Evolutionary conservation across 1,140 invertebrate genomes (phyloP).

Genomic region (Cephus cinctus): DNA sequence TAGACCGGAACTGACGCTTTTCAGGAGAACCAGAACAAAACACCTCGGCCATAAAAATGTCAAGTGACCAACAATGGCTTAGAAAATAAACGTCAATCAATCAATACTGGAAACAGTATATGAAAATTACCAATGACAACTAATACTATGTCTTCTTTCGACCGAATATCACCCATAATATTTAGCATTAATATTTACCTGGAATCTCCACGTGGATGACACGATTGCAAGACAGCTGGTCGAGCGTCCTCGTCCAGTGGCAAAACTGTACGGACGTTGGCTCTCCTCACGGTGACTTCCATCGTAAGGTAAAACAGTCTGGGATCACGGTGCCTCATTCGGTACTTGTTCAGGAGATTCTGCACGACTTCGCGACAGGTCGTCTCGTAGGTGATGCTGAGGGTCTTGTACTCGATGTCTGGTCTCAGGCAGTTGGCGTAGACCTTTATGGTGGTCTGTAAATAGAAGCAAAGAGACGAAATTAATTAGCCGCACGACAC

Average conservation of each 20-base stretch:
- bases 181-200: too few relatives aligned
- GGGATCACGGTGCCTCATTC: constrained; percentile 88
- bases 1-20: too few relatives aligned
- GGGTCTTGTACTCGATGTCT: constrained; percentile 92
- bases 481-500: too few relatives aligned
- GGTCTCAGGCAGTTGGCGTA: constrained; percentile 83
- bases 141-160: too few relatives aligned
- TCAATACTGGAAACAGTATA: too few relatives aligned
- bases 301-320: constrained; percentile 91
- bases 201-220: constrained; percentile 87
- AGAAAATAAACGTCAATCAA: too few relatives aligned
- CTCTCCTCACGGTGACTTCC: constrained; percentile 83
- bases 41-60: too few relatives aligned
- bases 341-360: constrained; percentile 83
- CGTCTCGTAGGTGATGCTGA: constrained; percentile 82
- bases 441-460: constrained; percentile 88
- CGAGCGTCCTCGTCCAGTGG: constrained; percentile 84
- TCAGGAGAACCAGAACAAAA: too few relatives aligned
- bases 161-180: too few relatives aligned
- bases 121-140: too few relatives aligned
- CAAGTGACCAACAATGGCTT: too few relatives aligned
- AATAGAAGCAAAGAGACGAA: constrained; percentile 38
- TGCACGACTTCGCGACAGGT: constrained; percentile 82
- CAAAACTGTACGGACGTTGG: constrained; percentile 78
- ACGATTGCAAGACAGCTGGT: constrained; percentile 85